These are phyloP conservation scores for Auanema sp. DNA, from an alignment of 2,888 invertebrate species.

Conservation along the genomic window DNA sequence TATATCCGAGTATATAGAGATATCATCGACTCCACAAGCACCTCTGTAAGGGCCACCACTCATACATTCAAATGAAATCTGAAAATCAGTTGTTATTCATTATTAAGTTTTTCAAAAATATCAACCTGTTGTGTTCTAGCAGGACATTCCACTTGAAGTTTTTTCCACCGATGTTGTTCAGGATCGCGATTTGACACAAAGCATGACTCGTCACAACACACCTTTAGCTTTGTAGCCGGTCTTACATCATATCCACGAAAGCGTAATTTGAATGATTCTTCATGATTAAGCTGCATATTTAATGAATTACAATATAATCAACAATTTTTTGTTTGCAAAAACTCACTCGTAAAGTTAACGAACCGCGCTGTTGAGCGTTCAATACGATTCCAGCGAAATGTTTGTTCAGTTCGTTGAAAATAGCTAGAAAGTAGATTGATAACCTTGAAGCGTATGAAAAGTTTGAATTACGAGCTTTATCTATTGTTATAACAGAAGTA, in stretches of 20 bases:
- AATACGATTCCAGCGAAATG: constrained; percentile 3
- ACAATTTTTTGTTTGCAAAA: background rate
- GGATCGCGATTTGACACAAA: constrained; percentile 52
- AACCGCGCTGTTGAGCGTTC: background rate
- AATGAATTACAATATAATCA: background rate
- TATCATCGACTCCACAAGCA: constrained; percentile 57
- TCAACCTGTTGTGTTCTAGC: constrained; percentile 37
- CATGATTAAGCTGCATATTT: constrained; percentile 24
- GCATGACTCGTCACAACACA: constrained; percentile 57
- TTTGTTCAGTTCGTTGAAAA: constrained; percentile 2
- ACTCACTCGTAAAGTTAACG: background rate
- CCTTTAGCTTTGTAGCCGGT: constrained; percentile 47
- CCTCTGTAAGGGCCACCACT: constrained; percentile 52
- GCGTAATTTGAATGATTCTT: constrained; percentile 24
- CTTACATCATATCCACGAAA: constrained; percentile 55
- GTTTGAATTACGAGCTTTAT: constrained; percentile 41
- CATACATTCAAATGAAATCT: constrained; percentile 60
- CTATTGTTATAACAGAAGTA: constrained; percentile 38
- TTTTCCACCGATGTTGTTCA: constrained; percentile 51
- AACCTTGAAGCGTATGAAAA: background rate
- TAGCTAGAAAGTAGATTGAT: background rate
- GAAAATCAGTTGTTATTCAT: constrained; percentile 17
- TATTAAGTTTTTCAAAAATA: background rate
- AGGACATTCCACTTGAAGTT: constrained; percentile 49
- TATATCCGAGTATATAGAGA: constrained; percentile 13